phyloP scores from a whole-genome alignment of 2,797 vertebrate species.

The Paramormyrops hopkinsi region DNA sequence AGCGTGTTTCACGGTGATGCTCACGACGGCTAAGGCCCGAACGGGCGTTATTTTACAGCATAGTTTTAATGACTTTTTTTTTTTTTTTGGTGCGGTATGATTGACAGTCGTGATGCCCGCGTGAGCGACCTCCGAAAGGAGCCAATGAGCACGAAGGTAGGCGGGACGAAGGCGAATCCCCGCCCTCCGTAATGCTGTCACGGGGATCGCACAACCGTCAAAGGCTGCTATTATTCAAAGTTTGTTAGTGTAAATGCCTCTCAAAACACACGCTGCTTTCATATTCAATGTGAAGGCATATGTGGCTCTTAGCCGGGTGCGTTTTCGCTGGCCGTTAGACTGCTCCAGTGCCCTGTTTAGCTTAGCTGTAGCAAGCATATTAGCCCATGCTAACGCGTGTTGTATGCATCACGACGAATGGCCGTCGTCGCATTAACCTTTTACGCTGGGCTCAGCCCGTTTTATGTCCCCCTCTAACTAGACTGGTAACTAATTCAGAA shows the following conservation, averaged over 20 bases:
- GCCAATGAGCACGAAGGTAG: constrained; percentile 43
- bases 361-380: background rate
- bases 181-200: constrained; percentile 17
- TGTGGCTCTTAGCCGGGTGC: background rate
- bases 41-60: constrained; percentile 17
- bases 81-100: constrained; percentile 46
- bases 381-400: background rate
- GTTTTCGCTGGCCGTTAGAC: background rate
- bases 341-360: background rate
- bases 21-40: background rate
- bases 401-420: background rate
- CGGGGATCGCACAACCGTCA: background rate
- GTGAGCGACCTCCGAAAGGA: constrained; percentile 34
- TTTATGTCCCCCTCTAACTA: background rate
- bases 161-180: constrained; percentile 37
- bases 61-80: constrained; percentile 39
- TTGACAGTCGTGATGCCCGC: constrained; percentile 60
- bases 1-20: background rate
- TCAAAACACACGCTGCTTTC: background rate
- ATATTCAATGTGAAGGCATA: background rate
- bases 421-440: background rate
- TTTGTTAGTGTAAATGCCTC: background rate
- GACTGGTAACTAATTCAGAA: background rate
- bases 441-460: background rate
- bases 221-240: background rate